phyloP scores from a whole-genome alignment of 2,797 vertebrate species.

The Melanogrammus aeglefinus region DNA sequence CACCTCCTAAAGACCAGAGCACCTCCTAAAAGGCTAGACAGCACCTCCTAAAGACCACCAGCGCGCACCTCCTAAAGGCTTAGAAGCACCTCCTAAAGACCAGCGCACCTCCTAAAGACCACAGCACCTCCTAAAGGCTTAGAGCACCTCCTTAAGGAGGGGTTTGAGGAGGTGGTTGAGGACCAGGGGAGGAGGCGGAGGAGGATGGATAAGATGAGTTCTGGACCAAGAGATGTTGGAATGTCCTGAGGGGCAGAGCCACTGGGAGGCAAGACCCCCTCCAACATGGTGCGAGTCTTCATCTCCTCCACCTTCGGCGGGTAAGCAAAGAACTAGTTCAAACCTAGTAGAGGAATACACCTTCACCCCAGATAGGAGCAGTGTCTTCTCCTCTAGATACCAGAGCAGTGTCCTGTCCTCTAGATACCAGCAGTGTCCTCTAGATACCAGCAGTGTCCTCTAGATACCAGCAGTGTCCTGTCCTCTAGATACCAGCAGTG shows the following conservation, averaged over 20 bases:
- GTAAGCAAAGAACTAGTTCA: slow-evolving; percentile 58
- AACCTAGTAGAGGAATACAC: not conserved
- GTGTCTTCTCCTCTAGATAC: too few relatives aligned
- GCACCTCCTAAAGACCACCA: too few relatives aligned
- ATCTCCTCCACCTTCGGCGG: slow-evolving; percentile 78
- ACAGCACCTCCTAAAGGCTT: too few relatives aligned
- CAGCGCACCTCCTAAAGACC: slow-evolving; percentile 2
- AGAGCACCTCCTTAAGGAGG: too few relatives aligned
- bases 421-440: not conserved
- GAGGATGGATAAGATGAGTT: not conserved
- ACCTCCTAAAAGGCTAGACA: too few relatives aligned
- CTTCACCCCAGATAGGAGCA: not conserved
- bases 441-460: slow-evolving; percentile 69
- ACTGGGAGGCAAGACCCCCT: slow-evolving; percentile 38
- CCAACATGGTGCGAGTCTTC: slow-evolving; percentile 73
- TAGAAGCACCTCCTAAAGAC: too few relatives aligned
- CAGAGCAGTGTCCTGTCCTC: not conserved
- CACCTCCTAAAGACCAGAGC: too few relatives aligned
- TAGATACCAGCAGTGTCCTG: not conserved
- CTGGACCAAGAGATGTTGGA: slow-evolving; percentile 27
- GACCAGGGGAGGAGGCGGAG: not conserved
- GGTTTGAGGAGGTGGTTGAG: not conserved
- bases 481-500: not conserved
- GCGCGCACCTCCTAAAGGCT: too few relatives aligned
- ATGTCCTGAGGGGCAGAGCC: slow-evolving; percentile 64